A percentile compares a stretch with the other conserved stretches of the same genome.
Evolutionary conservation across 64 coral and sea anemone species (phyloP).

Genomic region (Stylophora pistillata): DNA sequence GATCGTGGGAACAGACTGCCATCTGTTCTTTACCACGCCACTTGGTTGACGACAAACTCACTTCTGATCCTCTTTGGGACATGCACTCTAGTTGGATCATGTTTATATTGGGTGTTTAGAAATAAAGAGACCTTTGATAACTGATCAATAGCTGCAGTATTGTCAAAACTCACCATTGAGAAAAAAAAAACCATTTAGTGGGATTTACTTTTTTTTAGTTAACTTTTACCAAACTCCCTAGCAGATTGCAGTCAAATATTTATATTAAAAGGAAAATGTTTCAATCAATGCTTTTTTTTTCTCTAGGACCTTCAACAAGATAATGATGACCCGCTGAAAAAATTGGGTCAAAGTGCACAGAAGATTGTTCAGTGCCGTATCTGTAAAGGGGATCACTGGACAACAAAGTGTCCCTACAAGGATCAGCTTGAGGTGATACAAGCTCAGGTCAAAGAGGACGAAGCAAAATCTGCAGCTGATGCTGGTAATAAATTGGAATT

Average conservation of each 20-base stretch:
- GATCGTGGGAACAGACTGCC: constrained; percentile 1
- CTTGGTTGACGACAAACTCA: background rate
- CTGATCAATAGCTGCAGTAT: no score
- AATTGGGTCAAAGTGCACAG: constrained; percentile 68
- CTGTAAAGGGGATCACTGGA: constrained; percentile 99
- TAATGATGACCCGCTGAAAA: constrained; percentile 83
- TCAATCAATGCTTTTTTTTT: background rate
- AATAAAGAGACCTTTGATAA: no score
- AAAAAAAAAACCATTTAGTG: no score
- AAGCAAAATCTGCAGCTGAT: constrained; percentile 26
- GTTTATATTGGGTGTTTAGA: no score
- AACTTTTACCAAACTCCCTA: background rate
- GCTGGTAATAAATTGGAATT: background rate
- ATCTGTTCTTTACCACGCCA: constrained; percentile 1
- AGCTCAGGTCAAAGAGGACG: constrained; percentile 85
- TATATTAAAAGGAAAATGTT: no score
- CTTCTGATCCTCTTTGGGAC: background rate
- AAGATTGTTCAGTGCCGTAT: constrained; percentile 99
- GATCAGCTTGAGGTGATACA: constrained; percentile 90
- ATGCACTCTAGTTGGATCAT: background rate
- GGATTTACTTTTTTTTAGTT: background rate
- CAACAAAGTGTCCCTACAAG: constrained; percentile 98
- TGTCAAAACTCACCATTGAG: no score
- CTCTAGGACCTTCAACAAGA: constrained; percentile 71
- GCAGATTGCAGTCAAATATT: no score